Evolutionary conservation across 2,797 vertebrate genomes (phyloP), one percentile per base, ranked within the genome.

Genomic region (Pseudocheirus occidentalis): DNA sequence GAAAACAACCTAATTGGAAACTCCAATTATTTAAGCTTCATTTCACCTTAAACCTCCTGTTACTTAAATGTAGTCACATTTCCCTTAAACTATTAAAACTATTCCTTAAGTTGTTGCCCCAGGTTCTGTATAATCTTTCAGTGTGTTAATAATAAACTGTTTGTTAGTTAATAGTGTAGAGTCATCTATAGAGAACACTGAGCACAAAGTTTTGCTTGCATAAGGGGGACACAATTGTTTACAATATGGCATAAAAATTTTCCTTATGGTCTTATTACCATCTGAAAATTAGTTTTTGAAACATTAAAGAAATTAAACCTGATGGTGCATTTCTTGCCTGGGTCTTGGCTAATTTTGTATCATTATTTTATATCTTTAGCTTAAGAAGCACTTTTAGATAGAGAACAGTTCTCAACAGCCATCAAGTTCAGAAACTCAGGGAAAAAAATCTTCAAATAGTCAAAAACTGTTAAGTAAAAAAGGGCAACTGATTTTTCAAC

Each of bases 351-450:
- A 93, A 94, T 73, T 96, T 94, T 94, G 62, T 46, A 92, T 90
- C 95, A 93, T 66, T 96, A 90, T 94, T 96, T 95, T 92, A 90
- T 92, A 95, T 96, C 62, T 93, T 54, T 87, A 27, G 24, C 40
- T 87, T 27, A 46, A 9, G 73, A 87, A 87, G 73, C 73, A 87
- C 40, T 87, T 87, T 50, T 40, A 95, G 55, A 59, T 3, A 21
- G 93, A 87, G 53, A 95, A 34, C 28, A 90, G 55, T 95, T 95
- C 58, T 57, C 73, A 90, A 46, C 57, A 73, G 28, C 92, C 27
- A 21, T 92, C 40, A 46, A 95, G 10, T 62, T 31, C 81, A 46
- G 40, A 57, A 96, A 53, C 90, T 90, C 90, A 91, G 87, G 52
- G 10, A 94, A 92, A 13, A 87, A 13, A 87, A 66, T n/a, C 52